phyloP scores from a whole-genome alignment of 2,888 invertebrate genomes.

The Dascillus cervinus region DNA sequence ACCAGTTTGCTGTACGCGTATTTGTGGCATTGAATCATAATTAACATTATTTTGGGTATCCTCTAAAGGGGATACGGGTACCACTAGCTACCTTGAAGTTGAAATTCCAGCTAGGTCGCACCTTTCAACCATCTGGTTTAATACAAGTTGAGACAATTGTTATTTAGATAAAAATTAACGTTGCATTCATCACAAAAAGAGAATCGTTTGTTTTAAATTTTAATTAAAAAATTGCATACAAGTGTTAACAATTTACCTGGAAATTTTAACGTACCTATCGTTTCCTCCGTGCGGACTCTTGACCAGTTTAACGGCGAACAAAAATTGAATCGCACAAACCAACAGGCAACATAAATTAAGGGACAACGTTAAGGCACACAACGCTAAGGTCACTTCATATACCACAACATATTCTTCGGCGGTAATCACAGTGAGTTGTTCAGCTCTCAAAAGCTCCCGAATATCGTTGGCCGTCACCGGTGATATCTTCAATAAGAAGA shows the following conservation, averaged over 20 bases:
- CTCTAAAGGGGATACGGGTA: no score
- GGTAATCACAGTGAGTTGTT: conserved; percentile 51
- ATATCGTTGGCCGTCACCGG: conserved; percentile 55
- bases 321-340: conserved; percentile 89
- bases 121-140: no score
- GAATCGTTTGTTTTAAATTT: not conserved
- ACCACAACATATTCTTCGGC: conserved; percentile 81
- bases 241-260: not conserved
- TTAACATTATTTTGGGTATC: no score
- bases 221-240: not conserved
- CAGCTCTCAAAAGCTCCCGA: conserved; percentile 47
- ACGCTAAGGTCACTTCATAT: conserved; percentile 84
- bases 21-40: no score
- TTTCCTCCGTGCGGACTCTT: conserved; percentile 74
- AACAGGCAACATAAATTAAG: conserved; percentile 85
- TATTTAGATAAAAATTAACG: no score
- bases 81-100: no score
- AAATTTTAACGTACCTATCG: conserved; percentile 45
- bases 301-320: conserved; percentile 87
- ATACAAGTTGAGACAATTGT: no score
- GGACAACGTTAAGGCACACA: conserved; percentile 81
- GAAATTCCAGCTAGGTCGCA: no score
- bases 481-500: conserved; percentile 79
- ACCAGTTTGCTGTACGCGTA: no score
- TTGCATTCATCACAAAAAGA: no score